Evolutionary conservation across 1,140 invertebrate genomes (phyloP), one percentile per base, ranked within the genome.

Genomic region (Metaphire vulgaris): DNA sequence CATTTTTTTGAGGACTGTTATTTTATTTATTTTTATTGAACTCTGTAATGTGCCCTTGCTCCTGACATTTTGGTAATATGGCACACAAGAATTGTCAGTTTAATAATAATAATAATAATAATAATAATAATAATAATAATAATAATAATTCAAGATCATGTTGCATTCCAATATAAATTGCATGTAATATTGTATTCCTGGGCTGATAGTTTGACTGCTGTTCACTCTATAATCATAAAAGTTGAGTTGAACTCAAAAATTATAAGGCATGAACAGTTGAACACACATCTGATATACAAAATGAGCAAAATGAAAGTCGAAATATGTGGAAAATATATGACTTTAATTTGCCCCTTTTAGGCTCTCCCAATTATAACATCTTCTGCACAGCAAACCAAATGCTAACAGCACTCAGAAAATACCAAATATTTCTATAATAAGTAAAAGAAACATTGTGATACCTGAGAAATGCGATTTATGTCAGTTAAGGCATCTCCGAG

Each of bases 401-500:
- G n/a, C n/a, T n/a, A n/a, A n/a, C n/a, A n/a, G n/a, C n/a, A n/a
- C n/a, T n/a, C n/a, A n/a, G n/a, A n/a, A n/a, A n/a, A n/a, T n/a
- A n/a, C n/a, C n/a, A n/a, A n/a, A n/a, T n/a, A n/a, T n/a, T n/a
- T n/a, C n/a, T n/a, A n/a, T n/a, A n/a, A n/a, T n/a, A 71, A 32
- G 21, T 33, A 31, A 71, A 1, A 28, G 69, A n/a, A 30, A 28
- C 28, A 69, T n/a, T 1, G 29, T 29, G 6, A 32, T 77, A 85
- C 85, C 75, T 82, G 79, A n/a, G 81, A 79, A 33, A 88, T 80
- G 32, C 79, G 80, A 75, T 86, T 84, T 2, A 85, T 80, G 79
- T 89, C 84, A 26, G 79, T 83, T 75, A 85, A 82, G 65, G 82
- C 83, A 66, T 87, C 84, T n/a, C 85, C 84, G 31, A 89, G 79